These are phyloP conservation scores for Escarpia spicata DNA, from an alignment of 2,888 invertebrate genomes.

Conservation along the genomic window DNA sequence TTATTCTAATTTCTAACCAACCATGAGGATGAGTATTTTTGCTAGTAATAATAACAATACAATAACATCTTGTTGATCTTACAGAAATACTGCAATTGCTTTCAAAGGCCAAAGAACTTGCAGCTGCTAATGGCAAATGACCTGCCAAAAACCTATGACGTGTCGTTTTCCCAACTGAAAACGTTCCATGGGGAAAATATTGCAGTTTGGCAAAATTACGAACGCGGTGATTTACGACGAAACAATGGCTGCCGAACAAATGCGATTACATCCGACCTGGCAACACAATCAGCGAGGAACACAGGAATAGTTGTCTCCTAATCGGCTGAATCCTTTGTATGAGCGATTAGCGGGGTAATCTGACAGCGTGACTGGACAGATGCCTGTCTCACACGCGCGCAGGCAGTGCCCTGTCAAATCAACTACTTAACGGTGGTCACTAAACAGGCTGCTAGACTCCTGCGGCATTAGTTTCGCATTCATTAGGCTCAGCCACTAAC, in stretches of 20 bases:
- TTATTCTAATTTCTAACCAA: not conserved
- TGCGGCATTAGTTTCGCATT: not conserved
- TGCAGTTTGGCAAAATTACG: not conserved
- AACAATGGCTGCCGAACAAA: not conserved
- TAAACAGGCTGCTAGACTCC: not conserved
- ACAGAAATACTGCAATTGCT: not conserved
- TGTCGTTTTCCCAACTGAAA: not conserved
- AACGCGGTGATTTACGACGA: not conserved
- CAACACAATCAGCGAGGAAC: constrained; percentile 8
- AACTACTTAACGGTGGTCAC: not conserved
- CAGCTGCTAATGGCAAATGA: not conserved
- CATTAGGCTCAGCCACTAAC: not conserved
- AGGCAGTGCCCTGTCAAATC: not conserved
- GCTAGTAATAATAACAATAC: not conserved
- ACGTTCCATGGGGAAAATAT: not conserved
- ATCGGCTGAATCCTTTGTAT: not conserved
- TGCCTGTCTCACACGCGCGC: not conserved
- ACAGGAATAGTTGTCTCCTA: not conserved
- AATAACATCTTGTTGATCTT: not conserved
- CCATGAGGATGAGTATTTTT: too few species aligned
- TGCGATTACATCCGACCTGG: not conserved
- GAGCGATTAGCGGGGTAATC: not conserved
- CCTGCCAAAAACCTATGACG: not conserved
- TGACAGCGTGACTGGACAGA: not conserved
- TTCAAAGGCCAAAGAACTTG: not conserved